A percentile compares a stretch with the other conserved stretches of the same genome.
phyloP scores from a whole-genome alignment of 2,113 vertebrate species.

The Chaetops frenatus region DNA sequence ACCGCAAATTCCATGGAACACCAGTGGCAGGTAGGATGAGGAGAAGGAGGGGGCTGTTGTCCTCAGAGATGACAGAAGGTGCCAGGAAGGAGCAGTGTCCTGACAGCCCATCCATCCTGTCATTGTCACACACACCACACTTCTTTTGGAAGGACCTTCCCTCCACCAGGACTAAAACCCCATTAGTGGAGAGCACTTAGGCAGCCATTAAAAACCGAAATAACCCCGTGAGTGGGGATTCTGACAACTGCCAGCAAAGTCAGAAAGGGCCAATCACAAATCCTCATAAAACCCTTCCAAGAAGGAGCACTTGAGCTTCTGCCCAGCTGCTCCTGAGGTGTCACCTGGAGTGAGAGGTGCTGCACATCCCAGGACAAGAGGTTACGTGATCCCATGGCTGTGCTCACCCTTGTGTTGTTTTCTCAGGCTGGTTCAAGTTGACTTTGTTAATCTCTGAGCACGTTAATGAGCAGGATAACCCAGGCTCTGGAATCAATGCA shows the following conservation, averaged over 20 bases:
- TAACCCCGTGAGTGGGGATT: neutral
- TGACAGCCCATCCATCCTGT: neutral
- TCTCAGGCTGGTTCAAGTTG: neutral
- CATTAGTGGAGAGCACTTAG: neutral
- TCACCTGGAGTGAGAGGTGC: neutral
- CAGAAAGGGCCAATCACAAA: neutral
- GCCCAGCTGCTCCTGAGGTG: neutral
- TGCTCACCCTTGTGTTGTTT: neutral
- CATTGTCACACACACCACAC: neutral
- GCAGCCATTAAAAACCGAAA: constrained; percentile 1
- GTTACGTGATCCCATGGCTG: neutral
- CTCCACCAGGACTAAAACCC: neutral
- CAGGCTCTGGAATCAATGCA: neutral
- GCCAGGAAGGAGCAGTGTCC: neutral
- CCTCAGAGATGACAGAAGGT: neutral
- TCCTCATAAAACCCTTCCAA: neutral
- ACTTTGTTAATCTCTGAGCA: neutral
- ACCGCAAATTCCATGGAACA: neutral
- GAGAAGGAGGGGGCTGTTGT: neutral
- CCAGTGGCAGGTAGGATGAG: neutral
- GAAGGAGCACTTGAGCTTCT: accelerated
- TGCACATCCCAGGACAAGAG: neutral
- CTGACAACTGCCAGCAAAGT: neutral
- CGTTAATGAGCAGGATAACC: neutral
- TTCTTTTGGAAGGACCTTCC: neutral